phyloP scores from a whole-genome alignment of 2,113 vertebrate genomes.

The Varanus salvator region DNA sequence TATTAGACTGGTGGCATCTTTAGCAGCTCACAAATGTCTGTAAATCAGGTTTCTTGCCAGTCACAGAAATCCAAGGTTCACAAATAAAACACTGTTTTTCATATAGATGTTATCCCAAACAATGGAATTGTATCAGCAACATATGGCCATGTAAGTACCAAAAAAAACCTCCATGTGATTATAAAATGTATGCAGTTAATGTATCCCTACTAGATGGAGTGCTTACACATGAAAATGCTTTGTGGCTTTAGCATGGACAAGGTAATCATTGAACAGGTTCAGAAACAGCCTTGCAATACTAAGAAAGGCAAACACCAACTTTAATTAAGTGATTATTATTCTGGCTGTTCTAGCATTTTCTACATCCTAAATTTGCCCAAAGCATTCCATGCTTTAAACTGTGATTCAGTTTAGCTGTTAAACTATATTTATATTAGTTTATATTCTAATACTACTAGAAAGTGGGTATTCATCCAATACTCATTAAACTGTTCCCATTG shows the following conservation, averaged over 20 bases:
- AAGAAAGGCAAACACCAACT: not conserved
- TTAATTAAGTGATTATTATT: not conserved
- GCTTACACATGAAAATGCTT: not conserved
- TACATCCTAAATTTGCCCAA: conserved; percentile 13
- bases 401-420: conserved; percentile 51
- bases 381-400: conserved; percentile 1
- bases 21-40: not conserved
- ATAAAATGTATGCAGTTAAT: not conserved
- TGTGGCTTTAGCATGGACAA: not conserved
- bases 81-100: not conserved
- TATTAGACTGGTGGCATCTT: not conserved
- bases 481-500: conserved; percentile 56
- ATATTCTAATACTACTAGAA: conserved; percentile 47
- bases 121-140: not conserved
- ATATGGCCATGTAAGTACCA: not conserved
- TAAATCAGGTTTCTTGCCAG: not conserved
- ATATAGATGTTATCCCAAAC: not conserved
- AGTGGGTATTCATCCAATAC: conserved; percentile 47
- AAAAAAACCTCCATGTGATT: not conserved
- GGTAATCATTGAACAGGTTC: not conserved
- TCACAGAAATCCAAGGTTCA: not conserved
- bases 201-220: not conserved
- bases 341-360: not conserved
- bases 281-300: not conserved
- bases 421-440: conserved; percentile 57